phyloP scores from a whole-genome alignment of 2,113 vertebrate genomes.

The Phyllostomus hastatus region DNA sequence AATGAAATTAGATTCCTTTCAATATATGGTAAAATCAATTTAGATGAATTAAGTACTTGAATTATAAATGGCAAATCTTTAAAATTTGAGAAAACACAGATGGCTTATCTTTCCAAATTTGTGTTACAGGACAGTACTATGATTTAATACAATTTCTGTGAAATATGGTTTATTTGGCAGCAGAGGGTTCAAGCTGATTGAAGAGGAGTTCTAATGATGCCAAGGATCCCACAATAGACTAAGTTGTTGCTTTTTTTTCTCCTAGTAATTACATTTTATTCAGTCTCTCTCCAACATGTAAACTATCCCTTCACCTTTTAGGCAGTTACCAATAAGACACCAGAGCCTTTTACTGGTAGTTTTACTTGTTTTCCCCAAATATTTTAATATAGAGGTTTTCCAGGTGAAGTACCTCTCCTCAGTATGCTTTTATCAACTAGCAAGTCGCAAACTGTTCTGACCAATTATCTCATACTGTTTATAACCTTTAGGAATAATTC shows the following conservation, averaged over 20 bases:
- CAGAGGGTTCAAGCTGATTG: not conserved
- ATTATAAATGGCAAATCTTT: not conserved
- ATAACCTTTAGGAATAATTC: not conserved
- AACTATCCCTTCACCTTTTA: not conserved
- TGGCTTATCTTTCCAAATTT: not conserved
- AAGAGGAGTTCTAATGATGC: not conserved
- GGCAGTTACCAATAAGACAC: not conserved
- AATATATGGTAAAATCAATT: not conserved
- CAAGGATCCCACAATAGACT: not conserved
- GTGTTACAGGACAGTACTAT: not conserved
- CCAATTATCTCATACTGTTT: not conserved
- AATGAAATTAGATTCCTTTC: not conserved
- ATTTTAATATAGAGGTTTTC: not conserved
- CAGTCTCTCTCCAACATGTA: not conserved
- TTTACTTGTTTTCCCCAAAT: not conserved
- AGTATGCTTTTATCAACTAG: not conserved
- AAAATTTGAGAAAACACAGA: not conserved
- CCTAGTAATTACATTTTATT: not conserved
- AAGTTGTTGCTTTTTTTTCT: not conserved
- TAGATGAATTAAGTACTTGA: not conserved
- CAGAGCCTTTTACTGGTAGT: not conserved
- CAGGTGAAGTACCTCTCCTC: not conserved
- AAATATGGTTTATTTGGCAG: not conserved
- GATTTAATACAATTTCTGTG: not conserved
- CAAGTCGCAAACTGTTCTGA: not conserved